A percentile compares a stretch with the other conserved stretches of the same genome.
Evolutionary conservation across 2,113 vertebrate species (phyloP).

Genomic region (Jaculus jaculus): DNA sequence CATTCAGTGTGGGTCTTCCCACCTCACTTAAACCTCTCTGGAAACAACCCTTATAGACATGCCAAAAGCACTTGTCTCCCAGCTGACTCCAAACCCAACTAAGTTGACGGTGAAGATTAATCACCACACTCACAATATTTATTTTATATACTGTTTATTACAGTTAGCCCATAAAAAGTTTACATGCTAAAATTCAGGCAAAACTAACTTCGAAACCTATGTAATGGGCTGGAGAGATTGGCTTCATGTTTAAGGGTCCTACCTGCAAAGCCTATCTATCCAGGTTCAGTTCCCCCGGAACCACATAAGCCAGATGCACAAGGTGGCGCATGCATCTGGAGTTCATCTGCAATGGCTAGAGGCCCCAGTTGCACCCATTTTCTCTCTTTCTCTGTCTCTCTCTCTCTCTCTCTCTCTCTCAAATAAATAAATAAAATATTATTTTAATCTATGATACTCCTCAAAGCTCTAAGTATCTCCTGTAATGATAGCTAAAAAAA

Average conservation of each 20-base stretch:
- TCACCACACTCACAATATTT: background rate
- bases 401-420: too few relatives aligned
- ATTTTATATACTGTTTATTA: background rate
- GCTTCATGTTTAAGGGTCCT: too few relatives aligned
- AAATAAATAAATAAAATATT: too few relatives aligned
- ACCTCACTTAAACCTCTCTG: background rate
- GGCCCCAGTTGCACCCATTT: too few relatives aligned
- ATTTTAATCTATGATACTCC: background rate
- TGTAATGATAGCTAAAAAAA: constrained; percentile 8
- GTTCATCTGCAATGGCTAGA: too few relatives aligned
- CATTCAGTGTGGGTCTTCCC: background rate
- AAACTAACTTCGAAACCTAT: background rate
- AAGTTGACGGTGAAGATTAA: background rate
- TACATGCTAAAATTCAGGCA: background rate
- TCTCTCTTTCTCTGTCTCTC: too few relatives aligned
- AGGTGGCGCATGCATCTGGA: too few relatives aligned
- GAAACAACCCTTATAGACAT: background rate
- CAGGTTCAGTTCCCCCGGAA: too few relatives aligned
- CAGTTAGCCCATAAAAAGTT: background rate
- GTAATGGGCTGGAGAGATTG: too few relatives aligned
- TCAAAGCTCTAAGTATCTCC: background rate
- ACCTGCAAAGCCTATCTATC: too few relatives aligned
- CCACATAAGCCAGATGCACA: too few relatives aligned
- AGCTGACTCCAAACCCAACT: background rate
- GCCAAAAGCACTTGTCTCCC: background rate